Percentiles rank a stretch among this genome's conserved stretches.
These are phyloP conservation scores for Hemibagrus wyckioides DNA, from an alignment of 2,113 vertebrate species.

Conservation along the genomic window DNA sequence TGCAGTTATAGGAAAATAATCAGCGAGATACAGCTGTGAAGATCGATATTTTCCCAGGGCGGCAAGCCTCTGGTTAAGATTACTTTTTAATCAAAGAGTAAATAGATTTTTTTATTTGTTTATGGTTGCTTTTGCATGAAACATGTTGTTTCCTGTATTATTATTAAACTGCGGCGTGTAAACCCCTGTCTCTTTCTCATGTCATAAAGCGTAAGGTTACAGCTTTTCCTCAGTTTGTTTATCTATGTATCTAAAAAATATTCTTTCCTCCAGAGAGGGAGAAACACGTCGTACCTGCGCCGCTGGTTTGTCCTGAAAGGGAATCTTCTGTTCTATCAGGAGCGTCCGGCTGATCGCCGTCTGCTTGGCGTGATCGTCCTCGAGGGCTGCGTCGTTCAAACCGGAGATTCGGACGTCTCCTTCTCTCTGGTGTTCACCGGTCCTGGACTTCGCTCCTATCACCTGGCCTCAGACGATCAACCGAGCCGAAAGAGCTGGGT, in stretches of 20 bases:
- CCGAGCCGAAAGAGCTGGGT: constrained; percentile 72
- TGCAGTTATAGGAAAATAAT: not conserved
- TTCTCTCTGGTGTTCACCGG: constrained; percentile 71
- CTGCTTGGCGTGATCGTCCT: constrained; percentile 77
- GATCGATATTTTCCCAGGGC: not conserved
- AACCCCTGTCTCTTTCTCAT: not conserved
- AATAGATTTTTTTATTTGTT: not conserved
- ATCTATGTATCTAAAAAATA: not conserved
- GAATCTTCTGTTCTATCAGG: constrained; percentile 81
- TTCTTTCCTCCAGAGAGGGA: constrained; percentile 59
- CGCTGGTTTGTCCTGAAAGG: constrained; percentile 78
- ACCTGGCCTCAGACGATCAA: constrained; percentile 70
- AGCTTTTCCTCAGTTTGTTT: not conserved
- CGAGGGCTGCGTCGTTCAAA: constrained; percentile 76
- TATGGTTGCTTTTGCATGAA: not conserved
- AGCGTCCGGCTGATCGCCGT: constrained; percentile 68
- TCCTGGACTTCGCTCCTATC: constrained; percentile 67
- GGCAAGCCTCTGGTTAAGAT: too few species aligned
- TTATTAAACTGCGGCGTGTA: not conserved
- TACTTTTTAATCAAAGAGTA: not conserved
- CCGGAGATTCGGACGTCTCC: constrained; percentile 58
- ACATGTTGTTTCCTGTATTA: not conserved
- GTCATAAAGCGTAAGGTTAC: not conserved
- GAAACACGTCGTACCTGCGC: constrained; percentile 70
- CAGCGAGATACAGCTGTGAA: not conserved